Base-by-base conservation (phyloP, 2,113 vertebrate species). In the Lucifuga dentata region DNA sequence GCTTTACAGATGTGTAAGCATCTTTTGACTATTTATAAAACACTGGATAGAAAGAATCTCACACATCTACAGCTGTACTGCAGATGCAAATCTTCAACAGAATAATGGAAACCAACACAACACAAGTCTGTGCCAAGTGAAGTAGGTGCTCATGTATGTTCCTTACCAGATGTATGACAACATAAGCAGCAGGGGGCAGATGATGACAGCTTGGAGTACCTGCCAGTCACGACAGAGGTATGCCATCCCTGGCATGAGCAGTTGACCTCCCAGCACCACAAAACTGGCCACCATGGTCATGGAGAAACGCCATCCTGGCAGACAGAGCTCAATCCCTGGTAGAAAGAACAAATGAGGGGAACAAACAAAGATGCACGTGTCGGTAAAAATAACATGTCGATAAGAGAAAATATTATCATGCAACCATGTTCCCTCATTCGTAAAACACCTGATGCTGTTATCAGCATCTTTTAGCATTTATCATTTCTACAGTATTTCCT, bases 241-340 rank as follows among this genome's bases (percentile, higher is more conserved):
- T 0, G 96, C 97, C 88, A 99, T 90, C 11, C 93, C 95, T 0
- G 97, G 98, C 95, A 98, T 94, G 53, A 98, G 93, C 84, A 99
- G 93, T 90, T 97, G 96, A 38, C 96, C 97, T 0, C 93, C 96
- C 92, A 98, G 90, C 72, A 95, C 86, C 60, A 98, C 93, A 68
- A 99, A 98, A 83, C 90, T 98, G 0, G 96, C 96, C 87, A 96
- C 95, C 97, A 99, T 98, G 19, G 97, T 98, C 91, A 98, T 92
- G 92, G 95, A 95, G 88, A 99, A 98, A 12, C 97, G 95, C 86
- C 95, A 95, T 15, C 85, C 88, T 0, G 97, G 97, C 39, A 95
- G 93, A 73, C 97, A 98, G 63, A 99, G 93, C 90, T 99, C 98
- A 35, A 99, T 95, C 74, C 97, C 97, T 99, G 89, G 65, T 11